phyloP scores from a whole-genome alignment of 1,140 invertebrate genomes.

The Procambarus virginalis region DNA sequence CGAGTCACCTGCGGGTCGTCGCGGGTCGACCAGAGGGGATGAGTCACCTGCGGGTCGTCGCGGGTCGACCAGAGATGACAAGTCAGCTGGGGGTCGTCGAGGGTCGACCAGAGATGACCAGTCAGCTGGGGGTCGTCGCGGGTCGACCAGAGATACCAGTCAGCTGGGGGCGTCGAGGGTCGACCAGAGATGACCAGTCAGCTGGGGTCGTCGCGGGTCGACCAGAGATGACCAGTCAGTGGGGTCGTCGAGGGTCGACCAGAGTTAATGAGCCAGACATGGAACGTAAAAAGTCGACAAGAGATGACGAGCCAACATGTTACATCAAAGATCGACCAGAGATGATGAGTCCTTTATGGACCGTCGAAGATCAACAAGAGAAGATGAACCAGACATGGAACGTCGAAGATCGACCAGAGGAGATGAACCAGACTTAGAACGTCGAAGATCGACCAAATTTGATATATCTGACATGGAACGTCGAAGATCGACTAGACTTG shows the following conservation, averaged over 20 bases:
- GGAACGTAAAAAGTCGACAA: background rate
- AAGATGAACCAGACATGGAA: no score
- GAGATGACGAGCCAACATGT: background rate
- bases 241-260: conserved; percentile 9
- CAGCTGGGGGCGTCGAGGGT: background rate
- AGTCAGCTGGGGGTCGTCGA: no score
- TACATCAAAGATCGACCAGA: background rate
- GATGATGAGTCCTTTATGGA: background rate
- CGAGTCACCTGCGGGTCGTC: no score
- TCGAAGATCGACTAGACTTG: background rate
- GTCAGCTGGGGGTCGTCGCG: no score
- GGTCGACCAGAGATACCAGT: background rate
- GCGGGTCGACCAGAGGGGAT: no score
- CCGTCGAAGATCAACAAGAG: conserved; percentile 14
- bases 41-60: no score
- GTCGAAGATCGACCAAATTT: background rate
- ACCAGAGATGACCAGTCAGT: background rate
- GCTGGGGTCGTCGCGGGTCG: background rate
- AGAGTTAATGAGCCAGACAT: background rate
- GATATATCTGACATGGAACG: background rate
- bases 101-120: no score
- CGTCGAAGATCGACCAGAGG: no score
- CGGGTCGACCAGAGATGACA: no score
- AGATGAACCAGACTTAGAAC: no score
- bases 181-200: background rate